Evolutionary conservation across 30 jellyfish, hydroid and myxozoan genomes (phyloP).

Genomic region (Pelagia noctiluca): DNA sequence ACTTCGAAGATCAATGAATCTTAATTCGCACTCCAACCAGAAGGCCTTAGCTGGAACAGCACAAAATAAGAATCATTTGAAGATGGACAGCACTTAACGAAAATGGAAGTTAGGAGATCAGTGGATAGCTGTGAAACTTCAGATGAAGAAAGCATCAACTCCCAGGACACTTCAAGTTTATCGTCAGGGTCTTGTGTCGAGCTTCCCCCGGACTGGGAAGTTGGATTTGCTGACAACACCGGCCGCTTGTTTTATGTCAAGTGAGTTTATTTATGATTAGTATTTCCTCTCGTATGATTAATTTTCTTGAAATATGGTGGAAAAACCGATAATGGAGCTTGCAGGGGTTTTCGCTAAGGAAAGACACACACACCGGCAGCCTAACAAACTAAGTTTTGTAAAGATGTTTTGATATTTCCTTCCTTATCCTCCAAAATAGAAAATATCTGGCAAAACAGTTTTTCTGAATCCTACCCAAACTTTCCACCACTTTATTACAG

Average conservation of each 20-base stretch:
- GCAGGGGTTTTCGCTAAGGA: slow-evolving; percentile 42
- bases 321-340: too few species aligned
- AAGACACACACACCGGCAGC: too few species aligned
- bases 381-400: too few species aligned
- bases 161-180: slow-evolving; percentile 51
- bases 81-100: not conserved
- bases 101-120: slow-evolving; percentile 18
- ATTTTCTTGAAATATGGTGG: too few species aligned
- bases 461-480: too few species aligned
- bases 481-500: too few species aligned
- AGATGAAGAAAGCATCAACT: slow-evolving; percentile 61
- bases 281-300: not conserved
- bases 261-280: slow-evolving; percentile 18
- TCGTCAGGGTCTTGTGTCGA: slow-evolving; percentile 49
- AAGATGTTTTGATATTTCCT: too few species aligned
- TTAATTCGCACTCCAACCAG: too few species aligned
- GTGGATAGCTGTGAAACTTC: slow-evolving; percentile 31
- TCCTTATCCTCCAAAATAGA: too few species aligned
- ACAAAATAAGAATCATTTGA: too few species aligned
- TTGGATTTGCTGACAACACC: slow-evolving; percentile 63
- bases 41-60: too few species aligned
- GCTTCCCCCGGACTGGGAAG: slow-evolving; percentile 73
- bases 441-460: too few species aligned
- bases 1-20: not conserved
- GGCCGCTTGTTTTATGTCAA: slow-evolving; percentile 66